phyloP scores from a whole-genome alignment of 2,797 vertebrate genomes.

The Takifugu ocellatus region DNA sequence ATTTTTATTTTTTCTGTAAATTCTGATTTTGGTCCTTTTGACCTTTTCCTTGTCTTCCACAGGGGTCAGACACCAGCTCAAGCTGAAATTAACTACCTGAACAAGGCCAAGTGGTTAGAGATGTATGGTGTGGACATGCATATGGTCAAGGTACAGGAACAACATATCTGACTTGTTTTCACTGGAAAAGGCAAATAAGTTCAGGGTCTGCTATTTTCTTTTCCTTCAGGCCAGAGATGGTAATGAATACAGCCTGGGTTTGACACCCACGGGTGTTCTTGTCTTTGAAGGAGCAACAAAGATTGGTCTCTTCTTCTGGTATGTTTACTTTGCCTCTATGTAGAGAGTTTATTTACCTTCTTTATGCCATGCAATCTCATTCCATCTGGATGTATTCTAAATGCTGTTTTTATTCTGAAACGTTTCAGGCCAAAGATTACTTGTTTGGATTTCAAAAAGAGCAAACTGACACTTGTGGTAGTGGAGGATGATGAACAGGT shows the following conservation, averaged over 20 bases:
- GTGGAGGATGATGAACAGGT: slow-evolving; percentile 99
- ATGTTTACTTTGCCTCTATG: slow-evolving; percentile 24
- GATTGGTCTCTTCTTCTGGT: slow-evolving; percentile 99
- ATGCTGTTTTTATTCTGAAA: not conserved
- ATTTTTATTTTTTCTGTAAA: not conserved
- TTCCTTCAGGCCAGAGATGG: slow-evolving; percentile 88
- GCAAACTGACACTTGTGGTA: slow-evolving; percentile 93
- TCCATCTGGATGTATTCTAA: not conserved
- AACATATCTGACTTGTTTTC: slow-evolving; percentile 4
- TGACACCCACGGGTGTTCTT: slow-evolving; percentile 96
- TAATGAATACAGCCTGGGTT: slow-evolving; percentile 95
- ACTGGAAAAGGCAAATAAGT: not conserved
- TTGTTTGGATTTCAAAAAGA: slow-evolving; percentile 95
- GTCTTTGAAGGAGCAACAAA: slow-evolving; percentile 98
- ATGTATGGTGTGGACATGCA: slow-evolving; percentile 99
- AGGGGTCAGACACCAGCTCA: slow-evolving; percentile 94
- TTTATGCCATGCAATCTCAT: no score
- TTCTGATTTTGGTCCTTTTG: not conserved
- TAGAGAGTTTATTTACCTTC: no score
- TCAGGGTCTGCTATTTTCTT: slow-evolving; percentile 3
- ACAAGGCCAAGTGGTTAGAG: slow-evolving; percentile 99
- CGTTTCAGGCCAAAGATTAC: slow-evolving; percentile 95
- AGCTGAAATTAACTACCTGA: slow-evolving; percentile 97
- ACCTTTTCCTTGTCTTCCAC: slow-evolving; percentile 17
- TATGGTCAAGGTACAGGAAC: slow-evolving; percentile 88